A percentile compares a stretch with the other conserved stretches of the same genome.
Evolutionary conservation across 2,113 vertebrate genomes (phyloP).

Genomic region (Sander lucioperca): DNA sequence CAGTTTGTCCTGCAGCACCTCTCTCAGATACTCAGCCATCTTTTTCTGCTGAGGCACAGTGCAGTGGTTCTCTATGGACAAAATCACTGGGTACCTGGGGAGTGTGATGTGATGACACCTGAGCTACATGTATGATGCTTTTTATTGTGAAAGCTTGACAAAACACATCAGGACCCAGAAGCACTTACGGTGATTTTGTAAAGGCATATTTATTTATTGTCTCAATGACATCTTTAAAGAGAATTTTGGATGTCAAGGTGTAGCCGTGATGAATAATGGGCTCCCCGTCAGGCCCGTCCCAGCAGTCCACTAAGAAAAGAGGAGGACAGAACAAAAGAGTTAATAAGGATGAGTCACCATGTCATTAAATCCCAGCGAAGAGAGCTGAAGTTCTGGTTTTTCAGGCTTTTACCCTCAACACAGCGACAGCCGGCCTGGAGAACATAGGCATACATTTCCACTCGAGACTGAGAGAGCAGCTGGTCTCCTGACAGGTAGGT

Average conservation of each 20-base stretch:
- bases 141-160: background rate
- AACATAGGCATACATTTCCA: conserved; percentile 96
- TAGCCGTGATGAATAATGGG: conserved; percentile 96
- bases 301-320: conserved; percentile 91
- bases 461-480: conserved; percentile 94
- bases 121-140: background rate
- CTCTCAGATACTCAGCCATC: conserved; percentile 93
- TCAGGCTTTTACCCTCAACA: conserved; percentile 89
- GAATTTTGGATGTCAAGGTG: conserved; percentile 88
- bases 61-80: conserved; percentile 98
- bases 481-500: conserved; percentile 97
- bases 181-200: conserved; percentile 91
- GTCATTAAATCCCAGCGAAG: background rate
- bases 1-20: conserved; percentile 94
- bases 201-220: conserved; percentile 95
- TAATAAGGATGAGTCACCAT: background rate
- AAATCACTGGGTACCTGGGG: conserved; percentile 92
- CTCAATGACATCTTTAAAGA: conserved; percentile 94
- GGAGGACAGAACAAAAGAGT: background rate
- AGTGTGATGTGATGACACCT: background rate
- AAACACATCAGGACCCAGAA: background rate
- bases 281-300: conserved; percentile 95
- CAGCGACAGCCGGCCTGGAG: conserved; percentile 96
- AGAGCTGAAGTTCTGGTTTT: background rate
- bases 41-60: conserved; percentile 94